Evolutionary conservation across 2,888 invertebrate species (phyloP).

Genomic region (Hirtodrosophila cameraria): DNA sequence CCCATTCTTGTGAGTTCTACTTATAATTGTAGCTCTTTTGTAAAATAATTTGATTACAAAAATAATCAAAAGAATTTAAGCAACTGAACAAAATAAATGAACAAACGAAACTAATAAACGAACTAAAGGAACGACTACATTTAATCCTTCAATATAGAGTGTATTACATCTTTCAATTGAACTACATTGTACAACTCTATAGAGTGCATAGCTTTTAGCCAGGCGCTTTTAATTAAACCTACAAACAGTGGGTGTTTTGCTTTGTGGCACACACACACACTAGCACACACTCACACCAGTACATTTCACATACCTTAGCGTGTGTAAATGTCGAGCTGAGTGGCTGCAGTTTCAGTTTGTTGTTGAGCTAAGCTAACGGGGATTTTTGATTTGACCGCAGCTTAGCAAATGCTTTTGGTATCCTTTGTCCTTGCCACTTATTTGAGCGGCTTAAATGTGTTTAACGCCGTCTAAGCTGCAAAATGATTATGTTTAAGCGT

Average conservation of each 20-base stretch:
- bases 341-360: constrained; percentile 13
- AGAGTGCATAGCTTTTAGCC: constrained; percentile 16
- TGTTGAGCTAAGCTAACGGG: constrained; percentile 12
- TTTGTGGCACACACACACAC: constrained; percentile 6
- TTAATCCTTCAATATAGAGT: too few species aligned
- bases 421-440: constrained; percentile 60
- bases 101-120: too few species aligned
- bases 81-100: too few species aligned
- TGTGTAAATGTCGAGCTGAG: constrained; percentile 2
- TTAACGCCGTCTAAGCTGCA: constrained; percentile 71
- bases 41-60: too few species aligned
- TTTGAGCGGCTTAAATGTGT: constrained; percentile 62
- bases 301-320: constrained; percentile 29
- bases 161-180: too few species aligned
- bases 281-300: constrained; percentile 1
- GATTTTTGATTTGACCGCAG: constrained; percentile 49
- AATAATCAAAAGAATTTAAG: too few species aligned
- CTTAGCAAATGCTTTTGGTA: constrained; percentile 25
- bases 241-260: constrained; percentile 42
- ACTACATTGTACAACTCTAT: too few species aligned
- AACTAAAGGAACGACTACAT: too few species aligned
- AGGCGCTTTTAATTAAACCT: constrained; percentile 65
- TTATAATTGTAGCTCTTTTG: too few species aligned
- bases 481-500: constrained; percentile 68
- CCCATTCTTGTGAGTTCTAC: too few species aligned